Evolutionary conservation across 2,888 invertebrate genomes (phyloP).

Genomic region (Leptodirus hochenwartii): DNA sequence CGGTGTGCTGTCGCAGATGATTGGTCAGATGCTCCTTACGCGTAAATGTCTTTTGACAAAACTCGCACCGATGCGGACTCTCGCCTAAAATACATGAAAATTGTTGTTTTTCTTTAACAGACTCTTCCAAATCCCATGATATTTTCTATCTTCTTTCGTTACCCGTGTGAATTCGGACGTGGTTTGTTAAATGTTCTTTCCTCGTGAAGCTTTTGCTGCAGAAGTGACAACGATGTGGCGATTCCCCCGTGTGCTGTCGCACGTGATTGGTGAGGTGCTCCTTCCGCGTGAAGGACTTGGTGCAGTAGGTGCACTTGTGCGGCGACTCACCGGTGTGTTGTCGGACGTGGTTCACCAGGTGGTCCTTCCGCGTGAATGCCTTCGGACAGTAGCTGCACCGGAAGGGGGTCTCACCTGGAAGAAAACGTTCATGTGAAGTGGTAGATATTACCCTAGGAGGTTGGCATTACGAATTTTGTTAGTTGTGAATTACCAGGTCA

Average conservation of each 20-base stretch:
- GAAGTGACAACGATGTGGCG: constrained; percentile 69
- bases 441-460: too few species aligned
- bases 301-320: constrained; percentile 58
- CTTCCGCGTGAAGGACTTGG: constrained; percentile 61
- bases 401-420: constrained; percentile 39
- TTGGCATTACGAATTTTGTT: too few species aligned
- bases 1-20: constrained; percentile 52
- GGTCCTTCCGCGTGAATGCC: constrained; percentile 71
- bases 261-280: constrained; percentile 74
- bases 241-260: constrained; percentile 74
- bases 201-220: constrained; percentile 73
- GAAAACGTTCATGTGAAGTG: too few species aligned
- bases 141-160: too few species aligned
- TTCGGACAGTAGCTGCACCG: constrained; percentile 73
- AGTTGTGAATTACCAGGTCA: too few species aligned
- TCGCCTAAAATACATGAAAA: constrained; percentile 28
- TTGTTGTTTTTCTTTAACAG: constrained; percentile 18
- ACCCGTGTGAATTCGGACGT: constrained; percentile 46
- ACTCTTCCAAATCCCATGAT: constrained; percentile 2
- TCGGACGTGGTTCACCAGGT: constrained; percentile 54
- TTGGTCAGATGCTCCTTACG: constrained; percentile 54
- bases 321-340: constrained; percentile 57
- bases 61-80: constrained; percentile 51
- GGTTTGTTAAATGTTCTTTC: constrained; percentile 74
- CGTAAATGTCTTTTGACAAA: constrained; percentile 51